Evolutionary conservation across 2,797 vertebrate species (phyloP).

Genomic region (Peromyscus nudipes): DNA sequence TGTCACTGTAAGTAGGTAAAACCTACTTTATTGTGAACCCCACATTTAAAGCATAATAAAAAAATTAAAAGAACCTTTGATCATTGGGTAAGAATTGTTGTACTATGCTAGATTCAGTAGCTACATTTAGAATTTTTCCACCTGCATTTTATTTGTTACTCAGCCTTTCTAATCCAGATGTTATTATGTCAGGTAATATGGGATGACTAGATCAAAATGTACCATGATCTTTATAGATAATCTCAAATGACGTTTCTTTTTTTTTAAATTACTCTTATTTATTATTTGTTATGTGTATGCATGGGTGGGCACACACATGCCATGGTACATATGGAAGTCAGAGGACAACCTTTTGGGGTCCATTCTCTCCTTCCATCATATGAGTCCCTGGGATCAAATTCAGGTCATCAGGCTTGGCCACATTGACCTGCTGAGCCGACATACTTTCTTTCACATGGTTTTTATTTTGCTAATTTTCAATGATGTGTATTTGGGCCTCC

Average conservation of each 20-base stretch:
- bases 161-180: not conserved
- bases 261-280: not conserved
- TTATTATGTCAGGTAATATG: not conserved
- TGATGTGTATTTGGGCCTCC: not conserved
- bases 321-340: not conserved
- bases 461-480: slow-evolving; percentile 42
- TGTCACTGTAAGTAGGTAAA: not conserved
- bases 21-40: not conserved
- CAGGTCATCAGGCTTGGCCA: not conserved
- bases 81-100: slow-evolving; percentile 39
- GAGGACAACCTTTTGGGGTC: not conserved
- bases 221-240: not conserved
- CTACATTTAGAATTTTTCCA: not conserved
- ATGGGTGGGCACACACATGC: not conserved
- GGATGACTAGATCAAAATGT: not conserved
- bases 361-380: not conserved
- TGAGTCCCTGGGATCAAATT: not conserved
- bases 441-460: slow-evolving; percentile 19
- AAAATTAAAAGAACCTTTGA: slow-evolving; percentile 25
- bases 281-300: not conserved
- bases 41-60: slow-evolving; percentile 24
- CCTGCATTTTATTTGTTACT: not conserved
- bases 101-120: slow-evolving; percentile 36
- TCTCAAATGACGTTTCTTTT: not conserved
- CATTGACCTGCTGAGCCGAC: not conserved